phyloP scores from a whole-genome alignment of 2,113 vertebrate genomes.

The Lates calcarifer region DNA sequence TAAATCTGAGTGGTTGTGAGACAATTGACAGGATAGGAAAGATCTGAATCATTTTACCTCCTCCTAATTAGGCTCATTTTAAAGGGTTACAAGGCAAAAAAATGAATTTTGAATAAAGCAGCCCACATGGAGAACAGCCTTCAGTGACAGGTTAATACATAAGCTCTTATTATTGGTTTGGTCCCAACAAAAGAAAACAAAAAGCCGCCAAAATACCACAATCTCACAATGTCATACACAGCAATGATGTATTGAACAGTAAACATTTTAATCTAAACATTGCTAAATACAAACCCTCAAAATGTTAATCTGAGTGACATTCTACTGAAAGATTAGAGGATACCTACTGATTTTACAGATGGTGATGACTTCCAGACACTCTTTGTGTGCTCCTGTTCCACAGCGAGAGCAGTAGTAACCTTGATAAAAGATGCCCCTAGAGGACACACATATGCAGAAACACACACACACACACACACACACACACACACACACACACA shows the following conservation, averaged over 20 bases:
- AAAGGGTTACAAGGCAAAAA: background rate
- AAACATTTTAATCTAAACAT: background rate
- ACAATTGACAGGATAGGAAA: too few species aligned
- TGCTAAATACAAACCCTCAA: background rate
- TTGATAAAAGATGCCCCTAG: constrained; percentile 97
- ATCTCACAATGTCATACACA: background rate
- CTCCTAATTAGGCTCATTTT: background rate
- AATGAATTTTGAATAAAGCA: too few species aligned
- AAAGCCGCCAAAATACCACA: background rate
- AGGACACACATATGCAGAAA: constrained; percentile 33
- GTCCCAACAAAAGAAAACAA: background rate
- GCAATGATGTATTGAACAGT: background rate
- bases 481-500: constrained; percentile 39
- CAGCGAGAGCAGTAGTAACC: constrained; percentile 96
- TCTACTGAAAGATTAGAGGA: constrained; percentile 10
- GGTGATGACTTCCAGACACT: constrained; percentile 95
- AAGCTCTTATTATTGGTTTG: background rate
- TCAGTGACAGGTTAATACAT: too few species aligned
- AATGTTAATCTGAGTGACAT: background rate
- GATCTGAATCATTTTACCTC: too few species aligned
- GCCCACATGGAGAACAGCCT: too few species aligned
- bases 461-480: constrained; percentile 41
- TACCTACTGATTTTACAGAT: constrained; percentile 97
- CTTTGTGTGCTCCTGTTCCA: constrained; percentile 95
- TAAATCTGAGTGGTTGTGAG: too few species aligned